Conservation (phyloP, 2,113 vertebrate genomes). For the Cyanocitta stelleri region DNA sequence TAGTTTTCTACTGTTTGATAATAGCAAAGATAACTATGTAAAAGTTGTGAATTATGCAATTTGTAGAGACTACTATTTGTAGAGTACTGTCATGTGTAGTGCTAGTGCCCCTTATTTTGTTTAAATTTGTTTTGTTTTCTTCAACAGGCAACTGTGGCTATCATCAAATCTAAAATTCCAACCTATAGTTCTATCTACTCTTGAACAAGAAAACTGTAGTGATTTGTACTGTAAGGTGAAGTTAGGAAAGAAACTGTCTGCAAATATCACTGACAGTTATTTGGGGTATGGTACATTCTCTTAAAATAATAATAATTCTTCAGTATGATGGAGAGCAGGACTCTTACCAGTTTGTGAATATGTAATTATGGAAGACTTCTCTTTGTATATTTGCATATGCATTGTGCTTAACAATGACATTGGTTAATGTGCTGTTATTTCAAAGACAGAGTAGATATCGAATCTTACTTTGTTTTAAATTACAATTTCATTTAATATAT, state of each 20-base stretch:
- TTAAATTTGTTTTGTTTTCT: background rate
- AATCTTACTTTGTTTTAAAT: background rate
- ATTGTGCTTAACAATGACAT: background rate
- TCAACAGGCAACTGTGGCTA: slow-evolving; percentile 66
- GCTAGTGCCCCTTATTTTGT: background rate
- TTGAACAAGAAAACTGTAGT: slow-evolving; percentile 34
- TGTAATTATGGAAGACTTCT: background rate
- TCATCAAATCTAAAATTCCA: slow-evolving; percentile 82
- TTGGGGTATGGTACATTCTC: background rate
- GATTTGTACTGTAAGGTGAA: background rate
- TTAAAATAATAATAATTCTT: background rate
- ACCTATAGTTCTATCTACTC: slow-evolving; percentile 72
- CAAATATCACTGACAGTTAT: background rate
- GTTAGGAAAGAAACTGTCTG: background rate
- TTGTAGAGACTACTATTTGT: background rate
- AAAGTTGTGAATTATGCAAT: background rate
- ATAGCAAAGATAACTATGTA: background rate
- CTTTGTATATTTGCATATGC: background rate
- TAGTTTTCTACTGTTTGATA: background rate
- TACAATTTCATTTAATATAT: background rate
- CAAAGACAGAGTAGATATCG: background rate
- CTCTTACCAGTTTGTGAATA: background rate
- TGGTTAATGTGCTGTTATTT: background rate
- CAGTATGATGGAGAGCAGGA: background rate
- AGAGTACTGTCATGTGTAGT: background rate